Percentiles rank a stretch among this genome's conserved stretches.
Conservation (phyloP, 2,888 invertebrate genomes). For the Barypeithes pellucidus region DNA sequence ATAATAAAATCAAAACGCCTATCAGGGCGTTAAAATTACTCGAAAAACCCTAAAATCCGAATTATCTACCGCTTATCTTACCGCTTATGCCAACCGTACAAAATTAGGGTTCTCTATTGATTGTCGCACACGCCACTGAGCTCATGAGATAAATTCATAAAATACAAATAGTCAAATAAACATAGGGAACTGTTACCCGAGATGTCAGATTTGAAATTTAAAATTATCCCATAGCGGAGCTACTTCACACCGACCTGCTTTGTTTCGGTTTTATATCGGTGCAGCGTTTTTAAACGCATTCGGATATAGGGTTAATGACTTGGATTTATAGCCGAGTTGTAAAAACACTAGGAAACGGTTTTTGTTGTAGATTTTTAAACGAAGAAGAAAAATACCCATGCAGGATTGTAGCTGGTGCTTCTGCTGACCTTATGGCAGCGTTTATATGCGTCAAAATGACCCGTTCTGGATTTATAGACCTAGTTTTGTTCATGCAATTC, state of each 20-base stretch:
- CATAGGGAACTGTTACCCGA: slow-evolving; percentile 41
- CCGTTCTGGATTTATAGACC: too few relatives aligned
- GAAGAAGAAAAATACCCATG: too few relatives aligned
- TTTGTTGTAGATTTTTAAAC: not conserved
- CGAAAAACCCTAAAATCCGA: too few relatives aligned
- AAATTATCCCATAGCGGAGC: slow-evolving; percentile 48
- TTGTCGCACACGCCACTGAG: slow-evolving; percentile 35
- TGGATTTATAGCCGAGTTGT: slow-evolving; percentile 30
- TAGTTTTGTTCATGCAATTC: too few relatives aligned
- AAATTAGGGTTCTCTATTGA: not conserved
- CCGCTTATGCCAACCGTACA: too few relatives aligned
- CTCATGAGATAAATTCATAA: slow-evolving; percentile 45
- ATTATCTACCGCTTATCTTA: too few relatives aligned
- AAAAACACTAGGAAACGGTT: slow-evolving; percentile 8
- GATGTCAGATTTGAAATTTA: slow-evolving; percentile 51
- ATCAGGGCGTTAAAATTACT: too few relatives aligned
- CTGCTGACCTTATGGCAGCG: too few relatives aligned
- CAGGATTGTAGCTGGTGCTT: too few relatives aligned
- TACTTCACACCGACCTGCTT: slow-evolving; percentile 44
- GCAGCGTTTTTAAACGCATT: slow-evolving; percentile 38
- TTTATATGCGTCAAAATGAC: too few relatives aligned
- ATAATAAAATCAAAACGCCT: too few relatives aligned
- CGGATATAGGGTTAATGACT: slow-evolving; percentile 45
- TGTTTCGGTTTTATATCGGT: slow-evolving; percentile 47
- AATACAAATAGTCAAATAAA: slow-evolving; percentile 52